These are phyloP conservation scores for Gymnarchus niloticus DNA, from an alignment of 2,113 vertebrate species.

Conservation along the genomic window DNA sequence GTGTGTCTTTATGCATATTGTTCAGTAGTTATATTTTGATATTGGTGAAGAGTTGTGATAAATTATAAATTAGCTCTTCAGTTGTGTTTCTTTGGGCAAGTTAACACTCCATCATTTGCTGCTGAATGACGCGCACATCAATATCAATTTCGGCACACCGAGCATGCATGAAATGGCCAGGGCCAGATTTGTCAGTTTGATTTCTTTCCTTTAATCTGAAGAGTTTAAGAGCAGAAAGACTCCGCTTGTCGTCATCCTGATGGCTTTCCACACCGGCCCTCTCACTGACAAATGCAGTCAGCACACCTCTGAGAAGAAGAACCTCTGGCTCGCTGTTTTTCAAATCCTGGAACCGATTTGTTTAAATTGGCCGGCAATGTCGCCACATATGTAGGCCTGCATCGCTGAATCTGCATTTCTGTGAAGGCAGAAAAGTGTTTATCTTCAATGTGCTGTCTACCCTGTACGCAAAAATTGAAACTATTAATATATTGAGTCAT, in stretches of 20 bases:
- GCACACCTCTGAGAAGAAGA: background rate
- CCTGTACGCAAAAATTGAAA: background rate
- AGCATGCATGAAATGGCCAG: background rate
- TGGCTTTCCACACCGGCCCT: background rate
- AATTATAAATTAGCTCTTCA: too few species aligned
- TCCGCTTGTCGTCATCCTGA: too few species aligned
- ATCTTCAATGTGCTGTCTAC: background rate
- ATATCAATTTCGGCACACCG: too few species aligned
- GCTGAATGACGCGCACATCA: too few species aligned
- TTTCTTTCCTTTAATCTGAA: background rate
- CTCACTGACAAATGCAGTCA: background rate
- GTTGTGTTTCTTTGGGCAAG: too few species aligned
- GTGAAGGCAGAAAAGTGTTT: background rate
- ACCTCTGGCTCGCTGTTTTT: background rate
- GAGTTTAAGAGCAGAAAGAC: background rate
- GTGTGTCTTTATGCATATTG: too few species aligned
- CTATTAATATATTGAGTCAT: background rate
- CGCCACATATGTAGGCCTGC: background rate
- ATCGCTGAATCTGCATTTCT: background rate
- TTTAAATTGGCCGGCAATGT: background rate
- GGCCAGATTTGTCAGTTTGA: background rate
- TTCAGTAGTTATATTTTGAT: too few species aligned
- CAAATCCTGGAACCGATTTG: background rate
- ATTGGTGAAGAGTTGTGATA: too few species aligned
- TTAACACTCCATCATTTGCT: too few species aligned